These are phyloP conservation scores for Microtus oregoni DNA, from an alignment of 2,113 vertebrate genomes.

Conservation along the genomic window DNA sequence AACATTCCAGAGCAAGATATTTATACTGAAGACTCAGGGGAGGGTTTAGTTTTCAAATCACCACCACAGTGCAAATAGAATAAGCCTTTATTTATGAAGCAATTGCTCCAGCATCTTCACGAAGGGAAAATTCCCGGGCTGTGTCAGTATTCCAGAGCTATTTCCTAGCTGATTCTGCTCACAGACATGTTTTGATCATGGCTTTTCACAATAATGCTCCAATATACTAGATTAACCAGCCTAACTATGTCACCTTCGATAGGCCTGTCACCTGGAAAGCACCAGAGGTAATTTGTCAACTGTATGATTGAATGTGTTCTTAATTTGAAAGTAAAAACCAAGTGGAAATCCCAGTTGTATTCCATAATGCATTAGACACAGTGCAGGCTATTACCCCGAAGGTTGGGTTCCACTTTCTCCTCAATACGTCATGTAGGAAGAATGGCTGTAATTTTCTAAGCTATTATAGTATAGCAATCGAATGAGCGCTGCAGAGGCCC, in stretches of 20 bases:
- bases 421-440: background rate
- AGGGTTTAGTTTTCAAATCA: conserved; percentile 23
- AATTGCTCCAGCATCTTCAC: conserved; percentile 29
- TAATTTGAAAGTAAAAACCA: conserved; percentile 64
- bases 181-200: background rate
- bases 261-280: background rate
- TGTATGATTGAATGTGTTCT: conserved; percentile 19
- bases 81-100: conserved; percentile 41
- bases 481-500: background rate
- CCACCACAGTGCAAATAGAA: background rate
- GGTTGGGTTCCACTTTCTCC: conserved; percentile 32
- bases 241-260: background rate
- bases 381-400: background rate
- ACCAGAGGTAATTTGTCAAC: background rate
- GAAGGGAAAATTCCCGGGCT: conserved; percentile 10
- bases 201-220: conserved; percentile 31
- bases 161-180: background rate
- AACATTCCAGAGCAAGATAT: conserved; percentile 7
- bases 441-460: conserved; percentile 52
- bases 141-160: background rate
- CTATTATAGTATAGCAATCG: background rate
- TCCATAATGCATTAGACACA: conserved; percentile 53
- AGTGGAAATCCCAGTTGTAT: conserved; percentile 11
- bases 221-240: conserved; percentile 5
- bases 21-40: background rate